Evolutionary conservation across 2,888 invertebrate species (phyloP), one percentile per base, ranked within the genome.

Genomic region (Ferdinandea cuprea): DNA sequence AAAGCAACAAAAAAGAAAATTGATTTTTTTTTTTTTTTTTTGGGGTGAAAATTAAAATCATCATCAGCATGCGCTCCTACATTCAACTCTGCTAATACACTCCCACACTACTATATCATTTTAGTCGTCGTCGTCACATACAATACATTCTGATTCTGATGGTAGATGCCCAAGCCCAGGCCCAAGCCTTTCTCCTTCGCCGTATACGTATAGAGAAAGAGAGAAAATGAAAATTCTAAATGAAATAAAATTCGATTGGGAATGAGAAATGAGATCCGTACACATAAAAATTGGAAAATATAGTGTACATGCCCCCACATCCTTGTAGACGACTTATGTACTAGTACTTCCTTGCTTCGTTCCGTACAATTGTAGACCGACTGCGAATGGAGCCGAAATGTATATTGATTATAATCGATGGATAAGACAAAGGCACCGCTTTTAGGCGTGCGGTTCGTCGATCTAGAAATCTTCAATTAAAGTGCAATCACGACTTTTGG

Each of bases 401-500:
- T 40, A 83, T 83, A 83, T 83, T 83, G 83, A 83, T 83, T 83
- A 72, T 78, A 83, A 83, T 83, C 78, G 83, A 83, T 78, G 68
- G 42, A 78, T 73, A 83, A 83, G 68, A 83, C 83, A 83, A 83
- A 83, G 83, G 72, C 61, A 68, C 83, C 83, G 83, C 83, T 77
- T 66, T 66, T 63, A 83, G 72, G 66, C 72, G 77, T 77, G 69
- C 77, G 35, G 61, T 40, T 68, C 46, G 72, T 68, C 84, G 79
- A 79, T 84, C 79, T 79, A 69, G 73, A 84, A 78, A 77, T 84
- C 73, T 84, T 84, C 84, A 84, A 84, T 84, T 84, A 84, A 84
- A 73, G 79, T 63, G 32, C 59, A 84, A 84, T 84, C 84, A 84
- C 84, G 84, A 84, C 59, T 84, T 74, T 83, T 63, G 25, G 52